A percentile compares a stretch with the other conserved stretches of the same genome.
Evolutionary conservation across 1,140 invertebrate species (phyloP).

Genomic region (Aphaenogaster floridana): DNA sequence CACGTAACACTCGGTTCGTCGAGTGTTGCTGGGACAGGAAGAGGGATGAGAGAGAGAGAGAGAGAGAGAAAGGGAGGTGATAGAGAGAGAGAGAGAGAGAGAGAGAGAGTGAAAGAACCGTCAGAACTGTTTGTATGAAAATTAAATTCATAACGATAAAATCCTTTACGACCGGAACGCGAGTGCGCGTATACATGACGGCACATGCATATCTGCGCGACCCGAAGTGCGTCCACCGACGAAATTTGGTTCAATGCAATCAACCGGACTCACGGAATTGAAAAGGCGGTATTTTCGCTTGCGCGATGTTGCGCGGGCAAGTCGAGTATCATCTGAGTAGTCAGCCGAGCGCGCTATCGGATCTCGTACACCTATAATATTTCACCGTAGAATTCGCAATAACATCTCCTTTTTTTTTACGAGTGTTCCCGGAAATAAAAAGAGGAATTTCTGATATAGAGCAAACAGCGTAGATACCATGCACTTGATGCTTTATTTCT

Average conservation of each 20-base stretch:
- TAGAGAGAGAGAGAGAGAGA: constrained; percentile 33
- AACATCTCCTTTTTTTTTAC: constrained; percentile 29
- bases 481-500: constrained; percentile 17
- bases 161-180: constrained; percentile 79
- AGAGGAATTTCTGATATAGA: constrained; percentile 5
- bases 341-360: constrained; percentile 34
- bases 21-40: constrained; percentile 59
- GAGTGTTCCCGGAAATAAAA: constrained; percentile 26
- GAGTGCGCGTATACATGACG: constrained; percentile 13
- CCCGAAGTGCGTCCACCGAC: constrained; percentile 33
- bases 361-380: constrained; percentile 48
- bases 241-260: constrained; percentile 68
- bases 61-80: neutral
- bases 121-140: constrained; percentile 83
- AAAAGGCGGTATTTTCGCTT: constrained; percentile 42
- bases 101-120: constrained; percentile 3
- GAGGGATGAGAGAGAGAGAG: constrained; percentile 17
- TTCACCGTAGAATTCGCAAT: constrained; percentile 48
- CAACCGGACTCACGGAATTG: constrained; percentile 69
- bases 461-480: neutral
- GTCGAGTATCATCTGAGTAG: constrained; percentile 52
- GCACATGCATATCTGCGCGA: neutral
- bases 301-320: neutral
- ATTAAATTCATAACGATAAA: constrained; percentile 86
- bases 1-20: constrained; percentile 73